Base-by-base conservation (phyloP, 2,888 invertebrate species). In the Ypsolopha scabrella region DNA sequence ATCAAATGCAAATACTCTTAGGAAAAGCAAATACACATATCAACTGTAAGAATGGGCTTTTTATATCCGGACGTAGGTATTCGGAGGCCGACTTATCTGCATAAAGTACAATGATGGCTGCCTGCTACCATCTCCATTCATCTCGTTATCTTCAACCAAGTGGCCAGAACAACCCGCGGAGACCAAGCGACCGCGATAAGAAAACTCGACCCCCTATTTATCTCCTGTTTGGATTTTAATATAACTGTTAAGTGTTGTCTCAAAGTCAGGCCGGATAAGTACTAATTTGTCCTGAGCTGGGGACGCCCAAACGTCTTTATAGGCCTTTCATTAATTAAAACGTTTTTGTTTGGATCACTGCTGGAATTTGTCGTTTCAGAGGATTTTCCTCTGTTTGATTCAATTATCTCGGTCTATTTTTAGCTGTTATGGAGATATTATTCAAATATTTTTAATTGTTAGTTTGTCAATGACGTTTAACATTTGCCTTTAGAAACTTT, bases 201-300 rank as follows among this genome's bases (percentile, higher is more conserved):
- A 13, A 44, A 9, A 13, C 58, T 54, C 58, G 51, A 57, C 57
- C 63, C 60, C 57, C 55, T 57, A 54, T 59, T 57, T 57, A 62
- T 62, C 67, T 68, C 64, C 77, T 75, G 78, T 81, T 83, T 79
- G 79, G 75, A 78, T 82, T 85, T 85, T 83, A 85, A 85, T 85
- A 83, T 82, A 70, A 76, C 68, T 65, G 72, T 80, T 79, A 80
- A 85, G 82, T 80, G 80, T 75, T 82, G 80, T 81, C 72, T 66
- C 73, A 75, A 76, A 79, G 82, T 80, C 79, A 70, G 66, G 65
- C 67, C 64, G 57, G 61, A 70, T 74, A 80, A 81, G 80, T 79
- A 79, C 79, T 83, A 81, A 85, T 83, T 85, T 85, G 82, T 79
- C 24, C 24, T 4, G 4, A 54, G 51, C 53, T 51, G 53, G 52